Conservation (phyloP, 2,113 vertebrate species). For the Edolisoma coerulescens region DNA sequence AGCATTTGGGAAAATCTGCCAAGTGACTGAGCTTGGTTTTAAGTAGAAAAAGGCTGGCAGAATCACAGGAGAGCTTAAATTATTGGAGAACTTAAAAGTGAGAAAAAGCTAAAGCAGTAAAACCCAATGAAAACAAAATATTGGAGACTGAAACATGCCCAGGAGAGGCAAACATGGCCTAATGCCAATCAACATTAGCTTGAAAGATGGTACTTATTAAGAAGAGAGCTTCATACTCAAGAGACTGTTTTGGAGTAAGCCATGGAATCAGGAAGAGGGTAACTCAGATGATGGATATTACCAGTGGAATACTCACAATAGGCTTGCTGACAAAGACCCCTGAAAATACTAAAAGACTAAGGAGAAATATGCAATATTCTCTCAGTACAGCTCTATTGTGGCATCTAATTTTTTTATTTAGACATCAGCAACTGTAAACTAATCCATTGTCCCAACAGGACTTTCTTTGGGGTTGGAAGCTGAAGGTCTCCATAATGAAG, state of each 20-base stretch:
- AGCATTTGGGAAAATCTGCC: background rate
- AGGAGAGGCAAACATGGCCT: background rate
- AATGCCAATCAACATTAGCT: constrained; percentile 1
- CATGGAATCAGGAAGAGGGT: background rate
- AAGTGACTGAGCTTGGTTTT: constrained; percentile 1
- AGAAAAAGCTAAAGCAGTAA: constrained; percentile 45
- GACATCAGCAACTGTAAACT: background rate
- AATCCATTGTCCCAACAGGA: background rate
- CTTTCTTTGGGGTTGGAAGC: background rate
- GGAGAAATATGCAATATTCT: background rate
- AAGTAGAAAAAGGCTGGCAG: constrained; percentile 24
- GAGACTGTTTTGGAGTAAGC: background rate
- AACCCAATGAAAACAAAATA: constrained; percentile 66
- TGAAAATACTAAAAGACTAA: background rate
- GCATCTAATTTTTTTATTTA: background rate
- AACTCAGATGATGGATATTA: background rate
- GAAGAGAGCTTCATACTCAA: background rate
- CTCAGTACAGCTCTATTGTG: background rate
- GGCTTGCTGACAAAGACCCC: background rate
- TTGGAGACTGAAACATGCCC: constrained; percentile 6
- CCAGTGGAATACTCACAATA: background rate
- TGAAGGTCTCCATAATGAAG: background rate
- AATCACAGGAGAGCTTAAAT: constrained; percentile 26
- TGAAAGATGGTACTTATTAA: constrained; percentile 37
- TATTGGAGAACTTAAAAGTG: constrained; percentile 38